phyloP scores from a whole-genome alignment of 2,113 vertebrate species.

The Candoia aspera region DNA sequence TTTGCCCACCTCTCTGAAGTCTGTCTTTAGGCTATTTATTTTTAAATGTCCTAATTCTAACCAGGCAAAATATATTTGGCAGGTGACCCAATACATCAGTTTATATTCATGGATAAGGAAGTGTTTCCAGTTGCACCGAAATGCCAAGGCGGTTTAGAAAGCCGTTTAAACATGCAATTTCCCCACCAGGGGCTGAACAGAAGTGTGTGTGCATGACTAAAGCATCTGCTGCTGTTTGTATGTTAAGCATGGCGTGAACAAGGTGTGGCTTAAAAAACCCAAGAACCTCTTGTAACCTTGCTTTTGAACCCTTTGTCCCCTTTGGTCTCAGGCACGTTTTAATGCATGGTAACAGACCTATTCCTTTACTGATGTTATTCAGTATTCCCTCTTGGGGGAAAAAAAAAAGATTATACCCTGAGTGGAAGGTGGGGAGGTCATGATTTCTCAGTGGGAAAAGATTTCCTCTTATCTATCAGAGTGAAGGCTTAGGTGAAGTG shows the following conservation, averaged over 20 bases:
- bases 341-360: constrained; percentile 18
- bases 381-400: background rate
- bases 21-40: background rate
- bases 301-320: background rate
- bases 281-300: background rate
- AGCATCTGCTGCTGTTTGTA: constrained; percentile 10
- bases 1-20: background rate
- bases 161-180: constrained; percentile 31
- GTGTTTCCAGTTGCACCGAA: background rate
- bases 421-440: background rate
- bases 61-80: background rate
- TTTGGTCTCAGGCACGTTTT: constrained; percentile 31
- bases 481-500: background rate
- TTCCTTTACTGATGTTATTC: constrained; percentile 41
- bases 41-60: background rate
- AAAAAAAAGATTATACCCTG: background rate
- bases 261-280: background rate
- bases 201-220: constrained; percentile 48
- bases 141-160: constrained; percentile 47
- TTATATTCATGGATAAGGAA: background rate
- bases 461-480: background rate
- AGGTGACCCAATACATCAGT: background rate
- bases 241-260: constrained; percentile 27
- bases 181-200: constrained; percentile 7
- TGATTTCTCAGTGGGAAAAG: background rate